Percentiles rank a stretch among this genome's conserved stretches.
Evolutionary conservation across 2,113 vertebrate species (phyloP).

Genomic region (Zonotrichia leucophrys): DNA sequence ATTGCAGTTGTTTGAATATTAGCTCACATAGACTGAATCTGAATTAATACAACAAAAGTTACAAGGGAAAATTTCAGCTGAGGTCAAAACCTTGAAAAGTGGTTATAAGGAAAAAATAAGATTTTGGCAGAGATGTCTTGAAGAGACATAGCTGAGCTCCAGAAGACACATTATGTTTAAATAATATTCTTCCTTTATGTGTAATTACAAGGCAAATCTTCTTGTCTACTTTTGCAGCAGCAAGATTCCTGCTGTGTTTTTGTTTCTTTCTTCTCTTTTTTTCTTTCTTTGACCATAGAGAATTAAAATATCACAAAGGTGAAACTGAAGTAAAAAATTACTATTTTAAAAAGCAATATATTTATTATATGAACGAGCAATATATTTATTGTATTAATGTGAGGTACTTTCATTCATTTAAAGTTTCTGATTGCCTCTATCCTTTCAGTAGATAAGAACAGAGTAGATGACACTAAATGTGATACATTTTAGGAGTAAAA

Average conservation of each 20-base stretch:
- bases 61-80: not conserved
- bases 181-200: not conserved
- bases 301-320: not conserved
- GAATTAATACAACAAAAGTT: not conserved
- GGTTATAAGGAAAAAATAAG: not conserved
- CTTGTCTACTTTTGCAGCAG: not conserved
- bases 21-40: not conserved
- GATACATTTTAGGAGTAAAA: not conserved
- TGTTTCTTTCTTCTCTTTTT: not conserved
- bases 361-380: not conserved
- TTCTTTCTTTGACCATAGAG: not conserved
- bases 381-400: not conserved
- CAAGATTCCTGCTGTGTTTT: not conserved
- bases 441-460: not conserved
- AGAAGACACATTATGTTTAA: not conserved
- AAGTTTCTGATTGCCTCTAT: not conserved
- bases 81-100: not conserved
- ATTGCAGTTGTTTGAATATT: not conserved
- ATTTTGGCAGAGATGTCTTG: not conserved
- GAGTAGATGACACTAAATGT: not conserved
- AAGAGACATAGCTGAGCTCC: not conserved
- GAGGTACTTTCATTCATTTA: not conserved
- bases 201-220: not conserved
- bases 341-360: not conserved
- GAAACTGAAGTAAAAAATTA: not conserved